phyloP scores from a whole-genome alignment of 2,888 invertebrate species.

The Notodonta dromedarius region DNA sequence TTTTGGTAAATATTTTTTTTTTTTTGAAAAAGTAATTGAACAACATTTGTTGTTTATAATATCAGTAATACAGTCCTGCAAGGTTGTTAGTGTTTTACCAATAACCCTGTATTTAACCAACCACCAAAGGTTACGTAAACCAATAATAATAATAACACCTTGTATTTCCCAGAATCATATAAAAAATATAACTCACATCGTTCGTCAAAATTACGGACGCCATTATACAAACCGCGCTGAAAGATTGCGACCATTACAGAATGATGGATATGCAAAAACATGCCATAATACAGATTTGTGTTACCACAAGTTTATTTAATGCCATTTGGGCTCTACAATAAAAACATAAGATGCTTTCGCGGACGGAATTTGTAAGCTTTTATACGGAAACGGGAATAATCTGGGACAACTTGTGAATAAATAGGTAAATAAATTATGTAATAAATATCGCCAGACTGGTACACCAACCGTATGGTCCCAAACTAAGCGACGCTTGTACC shows the following conservation, averaged over 20 bases:
- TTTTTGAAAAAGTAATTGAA: too few relatives aligned
- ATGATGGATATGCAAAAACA: constrained; percentile 3
- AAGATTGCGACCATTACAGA: not conserved
- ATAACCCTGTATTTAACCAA: too few relatives aligned
- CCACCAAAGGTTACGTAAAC: too few relatives aligned
- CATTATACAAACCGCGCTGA: constrained; percentile 1
- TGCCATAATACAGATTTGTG: not conserved
- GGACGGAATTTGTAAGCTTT: not conserved
- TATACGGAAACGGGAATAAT: not conserved
- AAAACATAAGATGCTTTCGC: not conserved
- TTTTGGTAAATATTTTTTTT: too few relatives aligned
- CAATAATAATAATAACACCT: too few relatives aligned
- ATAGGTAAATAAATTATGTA: too few relatives aligned
- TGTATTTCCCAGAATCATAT: not conserved
- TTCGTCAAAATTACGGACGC: not conserved
- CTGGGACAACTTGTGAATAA: not conserved
- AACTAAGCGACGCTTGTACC: too few relatives aligned
- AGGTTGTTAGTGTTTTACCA: too few relatives aligned
- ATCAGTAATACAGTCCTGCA: too few relatives aligned
- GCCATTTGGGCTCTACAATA: not conserved
- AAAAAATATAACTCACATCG: not conserved
- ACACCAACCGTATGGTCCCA: too few relatives aligned
- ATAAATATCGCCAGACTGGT: too few relatives aligned
- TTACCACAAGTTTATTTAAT: not conserved
- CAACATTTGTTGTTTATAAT: too few relatives aligned